Conservation (phyloP, 2,113 vertebrate genomes). For the Dipodomys merriami region DNA sequence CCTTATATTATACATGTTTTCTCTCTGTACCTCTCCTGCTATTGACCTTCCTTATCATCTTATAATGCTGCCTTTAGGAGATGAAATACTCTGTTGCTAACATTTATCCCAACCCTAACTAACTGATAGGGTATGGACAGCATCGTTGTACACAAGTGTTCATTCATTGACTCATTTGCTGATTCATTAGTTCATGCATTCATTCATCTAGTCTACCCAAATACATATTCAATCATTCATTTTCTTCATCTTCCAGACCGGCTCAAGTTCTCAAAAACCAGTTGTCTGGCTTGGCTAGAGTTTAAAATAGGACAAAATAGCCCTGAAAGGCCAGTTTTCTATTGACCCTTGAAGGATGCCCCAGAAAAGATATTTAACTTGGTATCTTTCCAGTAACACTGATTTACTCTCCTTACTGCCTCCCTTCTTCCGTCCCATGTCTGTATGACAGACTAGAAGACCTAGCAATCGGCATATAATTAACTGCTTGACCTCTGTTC, state of each 20-base stretch:
- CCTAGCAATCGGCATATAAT: slow-evolving; percentile 55
- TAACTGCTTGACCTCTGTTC: slow-evolving; percentile 68
- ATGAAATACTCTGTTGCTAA: neutral
- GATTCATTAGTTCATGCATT: neutral
- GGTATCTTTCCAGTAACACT: slow-evolving; percentile 51
- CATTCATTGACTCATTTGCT: neutral
- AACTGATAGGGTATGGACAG: neutral
- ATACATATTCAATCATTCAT: neutral
- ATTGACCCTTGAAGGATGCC: neutral
- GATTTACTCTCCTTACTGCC: slow-evolving; percentile 39
- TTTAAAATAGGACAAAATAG: neutral
- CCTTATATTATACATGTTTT: fast-evolving
- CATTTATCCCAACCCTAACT: neutral
- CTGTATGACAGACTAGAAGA: slow-evolving; percentile 45
- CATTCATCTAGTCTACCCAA: neutral
- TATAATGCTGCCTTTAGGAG: fast-evolving
- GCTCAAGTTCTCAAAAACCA: neutral
- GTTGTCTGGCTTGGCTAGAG: neutral
- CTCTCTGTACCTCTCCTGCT: neutral
- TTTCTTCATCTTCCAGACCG: neutral
- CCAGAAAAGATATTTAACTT: slow-evolving; percentile 53
- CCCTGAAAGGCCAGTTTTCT: no score
- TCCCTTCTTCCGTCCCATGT: slow-evolving; percentile 11
- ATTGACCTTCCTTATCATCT: neutral
- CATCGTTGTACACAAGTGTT: neutral